Percentiles rank a stretch among this genome's conserved stretches.
Evolutionary conservation across 2,797 vertebrate genomes (phyloP).

Genomic region (Intellagama lesueurii): DNA sequence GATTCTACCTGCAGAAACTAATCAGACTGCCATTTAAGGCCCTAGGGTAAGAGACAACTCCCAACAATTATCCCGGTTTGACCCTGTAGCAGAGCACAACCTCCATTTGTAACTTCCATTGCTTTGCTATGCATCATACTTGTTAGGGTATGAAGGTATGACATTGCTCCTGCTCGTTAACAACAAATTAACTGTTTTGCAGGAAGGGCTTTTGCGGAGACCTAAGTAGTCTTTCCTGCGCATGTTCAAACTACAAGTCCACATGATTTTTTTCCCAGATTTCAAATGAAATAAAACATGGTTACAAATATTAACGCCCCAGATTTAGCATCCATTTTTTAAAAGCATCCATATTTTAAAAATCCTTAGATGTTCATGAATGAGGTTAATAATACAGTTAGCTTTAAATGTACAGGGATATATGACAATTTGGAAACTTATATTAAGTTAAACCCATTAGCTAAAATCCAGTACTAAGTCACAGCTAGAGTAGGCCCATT

Average conservation of each 20-base stretch:
- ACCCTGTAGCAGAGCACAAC: background rate
- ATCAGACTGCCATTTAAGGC: background rate
- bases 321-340: slow-evolving; percentile 28
- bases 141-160: slow-evolving; percentile 29
- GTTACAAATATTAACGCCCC: slow-evolving; percentile 47
- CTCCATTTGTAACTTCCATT: background rate
- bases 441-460: no score
- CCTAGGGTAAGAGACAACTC: slow-evolving; percentile 4
- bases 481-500: no score
- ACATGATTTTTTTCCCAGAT: slow-evolving; percentile 49
- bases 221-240: background rate
- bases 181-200: background rate
- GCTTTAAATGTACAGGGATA: slow-evolving; percentile 48
- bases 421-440: slow-evolving; percentile 42
- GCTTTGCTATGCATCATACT: background rate
- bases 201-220: background rate
- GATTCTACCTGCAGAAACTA: background rate
- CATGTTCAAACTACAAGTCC: slow-evolving; percentile 14
- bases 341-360: slow-evolving; percentile 26
- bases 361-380: slow-evolving; percentile 49
- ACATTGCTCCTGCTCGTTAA: background rate
- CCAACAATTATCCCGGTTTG: slow-evolving; percentile 23
- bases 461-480: no score
- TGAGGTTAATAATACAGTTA: slow-evolving; percentile 33
- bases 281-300: slow-evolving; percentile 32